Percentiles rank a stretch among this genome's conserved stretches.
Conservation (phyloP, 2,797 vertebrate genomes). For the Halcyon badia region DNA sequence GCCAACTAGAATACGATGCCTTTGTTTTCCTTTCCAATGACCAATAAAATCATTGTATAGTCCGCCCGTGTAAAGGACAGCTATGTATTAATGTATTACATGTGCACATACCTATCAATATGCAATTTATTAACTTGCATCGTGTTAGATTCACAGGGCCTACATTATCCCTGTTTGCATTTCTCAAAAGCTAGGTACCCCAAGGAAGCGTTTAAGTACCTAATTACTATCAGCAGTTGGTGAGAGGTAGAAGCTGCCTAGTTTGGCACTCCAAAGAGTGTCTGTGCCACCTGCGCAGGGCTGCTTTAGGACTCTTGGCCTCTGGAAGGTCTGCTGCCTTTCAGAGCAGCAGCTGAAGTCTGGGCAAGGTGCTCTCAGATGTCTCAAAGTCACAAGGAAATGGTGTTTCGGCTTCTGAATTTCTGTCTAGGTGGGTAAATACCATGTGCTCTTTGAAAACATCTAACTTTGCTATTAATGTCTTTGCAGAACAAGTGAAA, state of each 20-base stretch:
- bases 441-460: background rate
- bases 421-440: background rate
- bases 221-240: background rate
- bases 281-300: background rate
- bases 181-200: background rate
- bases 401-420: background rate
- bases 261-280: background rate
- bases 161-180: background rate
- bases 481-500: background rate
- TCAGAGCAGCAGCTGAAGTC: background rate
- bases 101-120: background rate
- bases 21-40: background rate
- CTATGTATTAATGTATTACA: background rate
- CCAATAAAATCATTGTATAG: background rate
- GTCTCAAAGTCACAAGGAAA: background rate
- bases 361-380: background rate
- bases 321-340: background rate
- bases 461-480: background rate
- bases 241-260: background rate
- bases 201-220: background rate
- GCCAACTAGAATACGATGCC: background rate
- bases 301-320: background rate
- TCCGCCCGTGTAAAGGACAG: background rate
- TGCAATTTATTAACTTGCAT: background rate
- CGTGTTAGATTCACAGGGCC: background rate